phyloP scores from a whole-genome alignment of 2,888 invertebrate genomes.

The Dynastes grantii region DNA sequence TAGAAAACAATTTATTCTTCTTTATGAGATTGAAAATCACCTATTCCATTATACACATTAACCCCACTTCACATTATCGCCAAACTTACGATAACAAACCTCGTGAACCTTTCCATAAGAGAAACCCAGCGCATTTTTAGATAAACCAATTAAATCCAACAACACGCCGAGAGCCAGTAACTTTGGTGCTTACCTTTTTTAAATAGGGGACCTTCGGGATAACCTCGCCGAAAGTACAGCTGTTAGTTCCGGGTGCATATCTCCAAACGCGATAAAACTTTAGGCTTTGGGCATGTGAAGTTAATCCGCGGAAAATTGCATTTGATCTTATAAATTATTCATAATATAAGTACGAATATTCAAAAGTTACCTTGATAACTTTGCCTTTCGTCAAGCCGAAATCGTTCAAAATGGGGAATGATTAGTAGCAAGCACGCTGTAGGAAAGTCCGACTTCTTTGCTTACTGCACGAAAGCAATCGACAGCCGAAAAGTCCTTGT shows the following conservation, averaged over 20 bases:
- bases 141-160: too few relatives aligned
- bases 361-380: neutral
- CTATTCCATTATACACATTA: too few relatives aligned
- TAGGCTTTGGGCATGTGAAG: slow-evolving; percentile 51
- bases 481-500: slow-evolving; percentile 47
- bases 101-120: too few relatives aligned
- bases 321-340: slow-evolving; percentile 63
- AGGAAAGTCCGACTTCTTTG: neutral
- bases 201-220: too few relatives aligned
- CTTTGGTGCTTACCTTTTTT: too few relatives aligned
- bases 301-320: slow-evolving; percentile 62
- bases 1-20: too few relatives aligned
- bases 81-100: too few relatives aligned
- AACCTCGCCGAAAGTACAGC: neutral
- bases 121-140: too few relatives aligned
- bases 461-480: slow-evolving; percentile 44
- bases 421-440: neutral
- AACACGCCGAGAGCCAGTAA: too few relatives aligned
- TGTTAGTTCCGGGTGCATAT: slow-evolving; percentile 13
- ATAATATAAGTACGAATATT: slow-evolving; percentile 56
- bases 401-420: slow-evolving; percentile 43
- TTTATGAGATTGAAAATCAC: too few relatives aligned
- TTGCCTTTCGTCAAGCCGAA: slow-evolving; percentile 20
- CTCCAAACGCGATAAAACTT: slow-evolving; percentile 17
- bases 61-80: too few relatives aligned